Base-by-base conservation (phyloP, 2,888 invertebrate genomes). In the Pemphredon lugubris region DNA sequence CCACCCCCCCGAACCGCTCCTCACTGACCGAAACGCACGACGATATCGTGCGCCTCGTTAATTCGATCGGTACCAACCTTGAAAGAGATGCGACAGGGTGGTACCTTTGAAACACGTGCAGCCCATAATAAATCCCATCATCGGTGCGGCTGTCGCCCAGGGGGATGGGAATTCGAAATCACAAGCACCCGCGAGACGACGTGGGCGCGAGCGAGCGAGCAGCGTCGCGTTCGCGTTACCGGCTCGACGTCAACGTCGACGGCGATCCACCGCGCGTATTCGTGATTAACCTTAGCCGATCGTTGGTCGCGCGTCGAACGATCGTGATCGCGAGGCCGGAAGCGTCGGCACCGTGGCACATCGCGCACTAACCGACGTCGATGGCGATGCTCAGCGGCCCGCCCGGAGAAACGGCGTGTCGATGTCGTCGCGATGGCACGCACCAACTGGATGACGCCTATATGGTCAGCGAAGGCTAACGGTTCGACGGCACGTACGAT, bases 81-180 rank as follows among this genome's bases (percentile, higher is more conserved):
- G 88, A 82, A 87, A 87, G 47, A 89, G 86, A 83, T 87, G 88
- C 79, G 84, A 80, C 79, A 89, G 84, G 84, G 83, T 87, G 86
- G 76, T 93, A 95, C 96, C 96, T 95, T 95, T 95, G 91, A 96
- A 93, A 92, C 96, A 96, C 91, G 96, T 95, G 93, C 96, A 96
- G 91, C 96, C 96, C 96, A 96, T 96, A 93, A 96, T 96, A 93
- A 95, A 96, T 92, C 96, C 96, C 96, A 96, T 96, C 95, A 96
- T 95, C 92, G 93, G 92, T 83, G 85, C 81, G 82, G 79, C 58
- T 61, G 73, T 90, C 70, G 63, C 50, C 67, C 63, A 73, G 61
- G n/a, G n/a, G n/a, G 61, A 63, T 58, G 44, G 5, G 40, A 4
- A 9, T 9, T 14, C 5, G 5, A 14, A 40, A 40, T 16, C 51